phyloP scores from a whole-genome alignment of 2,888 invertebrate genomes.

The Pecten maximus region DNA sequence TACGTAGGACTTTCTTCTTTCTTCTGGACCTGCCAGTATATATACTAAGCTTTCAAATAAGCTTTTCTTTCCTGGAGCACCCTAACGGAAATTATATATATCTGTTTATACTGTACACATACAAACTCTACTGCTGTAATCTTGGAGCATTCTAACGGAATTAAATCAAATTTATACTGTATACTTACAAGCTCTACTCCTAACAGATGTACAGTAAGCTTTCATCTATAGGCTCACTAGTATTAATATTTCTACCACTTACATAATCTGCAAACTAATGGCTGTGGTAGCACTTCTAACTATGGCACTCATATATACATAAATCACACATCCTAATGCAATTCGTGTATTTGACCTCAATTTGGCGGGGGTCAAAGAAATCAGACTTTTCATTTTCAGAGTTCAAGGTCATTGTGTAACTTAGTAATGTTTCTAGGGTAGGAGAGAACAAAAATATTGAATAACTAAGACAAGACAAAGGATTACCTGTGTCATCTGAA shows the following conservation, averaged over 20 bases:
- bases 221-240: too few relatives aligned
- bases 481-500: too few relatives aligned
- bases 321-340: not conserved
- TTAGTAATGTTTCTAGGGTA: not conserved
- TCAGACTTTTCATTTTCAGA: not conserved
- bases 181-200: too few relatives aligned
- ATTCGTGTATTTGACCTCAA: not conserved
- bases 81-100: not conserved
- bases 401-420: not conserved
- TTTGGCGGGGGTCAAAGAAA: not conserved
- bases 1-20: not conserved
- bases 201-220: too few relatives aligned
- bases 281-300: slow-evolving; percentile 10
- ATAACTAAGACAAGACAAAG: too few relatives aligned
- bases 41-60: not conserved
- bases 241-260: not conserved
- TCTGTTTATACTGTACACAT: not conserved
- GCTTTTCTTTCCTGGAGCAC: not conserved
- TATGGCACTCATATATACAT: not conserved
- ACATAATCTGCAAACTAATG: not conserved
- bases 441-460: too few relatives aligned
- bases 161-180: too few relatives aligned
- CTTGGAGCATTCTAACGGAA: too few relatives aligned
- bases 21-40: not conserved
- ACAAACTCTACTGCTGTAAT: not conserved